phyloP scores from a whole-genome alignment of 2,888 invertebrate genomes.

The Drosophila subsilvestris region DNA sequence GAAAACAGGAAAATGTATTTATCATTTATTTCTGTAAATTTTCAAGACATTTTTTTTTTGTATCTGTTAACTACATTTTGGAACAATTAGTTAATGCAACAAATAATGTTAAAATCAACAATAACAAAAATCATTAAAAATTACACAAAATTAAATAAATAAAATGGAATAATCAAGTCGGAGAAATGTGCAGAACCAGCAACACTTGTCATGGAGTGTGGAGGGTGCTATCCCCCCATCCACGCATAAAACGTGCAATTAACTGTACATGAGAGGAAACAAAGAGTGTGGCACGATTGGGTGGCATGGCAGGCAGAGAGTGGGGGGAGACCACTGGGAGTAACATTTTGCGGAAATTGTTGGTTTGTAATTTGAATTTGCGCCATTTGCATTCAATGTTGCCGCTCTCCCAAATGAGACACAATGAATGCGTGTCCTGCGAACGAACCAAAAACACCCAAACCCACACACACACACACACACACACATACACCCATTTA shows the following conservation, averaged over 20 bases:
- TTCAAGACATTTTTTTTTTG: not conserved
- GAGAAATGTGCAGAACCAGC: too few relatives aligned
- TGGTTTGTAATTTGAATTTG: constrained; percentile 70
- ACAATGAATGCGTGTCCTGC: constrained; percentile 63
- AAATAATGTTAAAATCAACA: not conserved
- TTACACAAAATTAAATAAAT: constrained; percentile 23
- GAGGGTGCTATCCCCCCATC: not conserved
- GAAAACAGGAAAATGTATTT: not conserved
- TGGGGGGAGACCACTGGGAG: constrained; percentile 23
- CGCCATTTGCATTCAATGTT: constrained; percentile 64
- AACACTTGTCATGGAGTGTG: too few relatives aligned
- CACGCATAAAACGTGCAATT: constrained; percentile 50
- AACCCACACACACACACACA: constrained; percentile 1
- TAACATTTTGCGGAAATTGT: constrained; percentile 64
- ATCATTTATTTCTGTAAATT: not conserved
- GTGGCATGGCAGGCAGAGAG: constrained; percentile 17
- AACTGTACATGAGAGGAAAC: constrained; percentile 26
- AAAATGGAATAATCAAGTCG: constrained; percentile 9
- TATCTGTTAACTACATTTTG: too few relatives aligned
- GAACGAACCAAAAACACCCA: constrained; percentile 11
- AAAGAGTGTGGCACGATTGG: constrained; percentile 1
- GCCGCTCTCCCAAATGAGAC: constrained; percentile 51
- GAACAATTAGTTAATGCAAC: not conserved
- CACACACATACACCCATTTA: not conserved
- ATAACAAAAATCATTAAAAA: not conserved